Conservation (phyloP, 2,113 vertebrate genomes). For the Chascanopsetta lugubris region DNA sequence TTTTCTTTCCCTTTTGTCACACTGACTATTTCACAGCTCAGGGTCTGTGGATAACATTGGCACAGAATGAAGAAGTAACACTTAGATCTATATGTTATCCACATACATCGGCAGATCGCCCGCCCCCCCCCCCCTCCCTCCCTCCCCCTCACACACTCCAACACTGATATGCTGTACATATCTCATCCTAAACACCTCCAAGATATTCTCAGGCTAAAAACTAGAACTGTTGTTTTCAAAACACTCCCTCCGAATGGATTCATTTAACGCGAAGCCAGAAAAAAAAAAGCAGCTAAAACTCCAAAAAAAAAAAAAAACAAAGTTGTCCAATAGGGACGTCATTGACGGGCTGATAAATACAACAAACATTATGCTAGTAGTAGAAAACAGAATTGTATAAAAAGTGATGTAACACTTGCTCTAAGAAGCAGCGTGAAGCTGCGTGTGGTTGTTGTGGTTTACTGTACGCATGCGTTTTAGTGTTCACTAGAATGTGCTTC, state of each 20-base stretch:
- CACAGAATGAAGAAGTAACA: conserved; percentile 67
- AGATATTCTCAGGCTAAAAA: conserved; percentile 59
- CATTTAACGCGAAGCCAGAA: conserved; percentile 37
- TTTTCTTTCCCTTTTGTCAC: conserved; percentile 39
- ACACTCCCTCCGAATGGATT: conserved; percentile 45
- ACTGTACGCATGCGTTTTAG: conserved; percentile 55
- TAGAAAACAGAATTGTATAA: conserved; percentile 63
- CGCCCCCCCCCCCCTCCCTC: neutral
- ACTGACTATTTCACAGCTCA: conserved; percentile 69
- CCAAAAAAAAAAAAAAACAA: conserved; percentile 23
- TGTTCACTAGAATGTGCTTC: conserved; percentile 71
- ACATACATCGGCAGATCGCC: conserved; percentile 42
- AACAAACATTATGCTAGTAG: conserved; percentile 50
- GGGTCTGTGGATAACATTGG: conserved; percentile 69
- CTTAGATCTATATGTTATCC: conserved; percentile 55
- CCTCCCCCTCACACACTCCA: conserved; percentile 18
- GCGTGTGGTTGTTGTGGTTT: conserved; percentile 19
- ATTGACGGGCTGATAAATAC: conserved; percentile 50
- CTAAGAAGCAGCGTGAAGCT: conserved; percentile 39
- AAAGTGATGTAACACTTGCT: conserved; percentile 46
- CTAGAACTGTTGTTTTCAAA: conserved; percentile 20
- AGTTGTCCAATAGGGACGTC: conserved; percentile 33
- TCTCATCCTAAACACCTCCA: conserved; percentile 52
- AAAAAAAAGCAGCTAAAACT: conserved; percentile 52
- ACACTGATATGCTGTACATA: conserved; percentile 62